A percentile compares a stretch with the other conserved stretches of the same genome.
phyloP scores from a whole-genome alignment of 2,113 vertebrate species.

The Odocoileus hemionus region DNA sequence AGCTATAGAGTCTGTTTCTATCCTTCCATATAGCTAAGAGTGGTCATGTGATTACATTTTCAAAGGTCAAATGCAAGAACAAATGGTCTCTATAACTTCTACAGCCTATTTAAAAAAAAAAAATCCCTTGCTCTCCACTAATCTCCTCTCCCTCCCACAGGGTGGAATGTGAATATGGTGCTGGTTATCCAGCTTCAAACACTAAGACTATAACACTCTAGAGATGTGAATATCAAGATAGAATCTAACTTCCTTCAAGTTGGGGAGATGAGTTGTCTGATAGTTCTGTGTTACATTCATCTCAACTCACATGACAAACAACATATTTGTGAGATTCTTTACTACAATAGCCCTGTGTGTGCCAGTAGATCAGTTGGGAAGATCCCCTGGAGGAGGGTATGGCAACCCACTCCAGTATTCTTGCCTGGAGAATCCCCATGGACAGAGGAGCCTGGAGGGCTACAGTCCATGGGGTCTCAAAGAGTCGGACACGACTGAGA shows the following conservation, averaged over 20 bases:
- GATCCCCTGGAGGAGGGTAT: background rate
- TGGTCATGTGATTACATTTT: background rate
- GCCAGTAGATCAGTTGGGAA: background rate
- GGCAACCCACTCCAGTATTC: background rate
- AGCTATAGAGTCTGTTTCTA: background rate
- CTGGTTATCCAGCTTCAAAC: background rate
- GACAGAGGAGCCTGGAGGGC: background rate
- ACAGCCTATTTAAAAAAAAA: background rate
- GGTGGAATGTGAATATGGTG: background rate
- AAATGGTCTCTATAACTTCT: background rate
- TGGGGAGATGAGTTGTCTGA: background rate
- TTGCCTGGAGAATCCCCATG: background rate
- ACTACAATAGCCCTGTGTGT: background rate
- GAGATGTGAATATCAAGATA: background rate
- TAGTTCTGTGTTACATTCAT: background rate
- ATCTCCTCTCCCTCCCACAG: background rate
- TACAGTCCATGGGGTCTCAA: background rate
- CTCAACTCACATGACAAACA: background rate
- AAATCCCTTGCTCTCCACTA: background rate
- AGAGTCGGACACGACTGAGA: background rate
- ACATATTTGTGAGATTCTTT: background rate
- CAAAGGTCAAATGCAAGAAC: background rate
- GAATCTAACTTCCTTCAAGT: background rate
- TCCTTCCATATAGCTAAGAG: background rate
- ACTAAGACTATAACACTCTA: background rate